phyloP scores from a whole-genome alignment of 1,140 invertebrate genomes.

The Drosophila gunungcola region DNA sequence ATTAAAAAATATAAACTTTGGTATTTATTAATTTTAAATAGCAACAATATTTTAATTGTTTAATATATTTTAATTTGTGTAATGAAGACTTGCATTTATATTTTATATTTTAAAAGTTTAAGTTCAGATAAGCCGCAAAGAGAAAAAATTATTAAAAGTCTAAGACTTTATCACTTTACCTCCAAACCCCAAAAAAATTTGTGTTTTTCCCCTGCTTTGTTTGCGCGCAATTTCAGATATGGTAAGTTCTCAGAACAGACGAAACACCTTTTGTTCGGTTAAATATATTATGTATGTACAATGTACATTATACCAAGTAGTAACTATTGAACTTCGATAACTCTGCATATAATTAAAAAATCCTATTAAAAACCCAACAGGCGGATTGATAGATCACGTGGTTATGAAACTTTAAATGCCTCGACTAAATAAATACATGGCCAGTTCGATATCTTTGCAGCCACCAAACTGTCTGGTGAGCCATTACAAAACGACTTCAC shows the following conservation, averaged over 20 bases:
- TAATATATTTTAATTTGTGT: too few relatives aligned
- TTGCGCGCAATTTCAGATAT: neutral
- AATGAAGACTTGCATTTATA: too few relatives aligned
- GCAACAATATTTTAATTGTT: too few relatives aligned
- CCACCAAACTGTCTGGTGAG: slow-evolving; percentile 34
- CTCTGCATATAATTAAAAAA: slow-evolving; percentile 23
- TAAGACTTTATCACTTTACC: too few relatives aligned
- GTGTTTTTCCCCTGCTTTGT: neutral
- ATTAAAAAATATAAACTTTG: too few relatives aligned
- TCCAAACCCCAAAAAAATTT: neutral
- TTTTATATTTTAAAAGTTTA: too few relatives aligned
- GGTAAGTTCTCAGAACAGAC: neutral
- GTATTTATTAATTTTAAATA: neutral
- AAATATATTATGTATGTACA: neutral
- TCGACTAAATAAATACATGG: slow-evolving; percentile 8
- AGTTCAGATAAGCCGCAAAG: too few relatives aligned
- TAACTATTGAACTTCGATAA: neutral
- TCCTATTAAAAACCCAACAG: slow-evolving; percentile 3
- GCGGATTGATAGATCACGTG: slow-evolving; percentile 22
- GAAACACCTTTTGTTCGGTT: neutral
- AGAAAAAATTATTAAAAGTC: too few relatives aligned
- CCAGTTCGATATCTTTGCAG: slow-evolving; percentile 8
- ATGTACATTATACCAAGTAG: neutral
- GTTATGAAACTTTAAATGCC: slow-evolving; percentile 24
- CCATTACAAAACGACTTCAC: slow-evolving; percentile 32